phyloP scores from a whole-genome alignment of 2,113 vertebrate species.

The Pygoscelis antarcticus region DNA sequence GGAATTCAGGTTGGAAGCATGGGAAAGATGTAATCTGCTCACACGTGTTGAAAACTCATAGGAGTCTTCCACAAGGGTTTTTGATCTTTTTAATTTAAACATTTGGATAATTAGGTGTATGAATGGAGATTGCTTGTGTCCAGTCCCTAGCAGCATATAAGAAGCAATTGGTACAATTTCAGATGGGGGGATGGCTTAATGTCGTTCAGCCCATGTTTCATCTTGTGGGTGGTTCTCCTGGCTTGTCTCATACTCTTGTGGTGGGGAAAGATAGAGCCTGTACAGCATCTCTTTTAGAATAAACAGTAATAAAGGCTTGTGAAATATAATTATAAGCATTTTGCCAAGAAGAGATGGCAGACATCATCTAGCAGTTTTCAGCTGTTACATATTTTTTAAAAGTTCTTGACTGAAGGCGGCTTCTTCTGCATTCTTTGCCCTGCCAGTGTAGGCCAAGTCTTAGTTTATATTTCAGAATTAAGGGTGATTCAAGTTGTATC shows the following conservation, averaged over 20 bases:
- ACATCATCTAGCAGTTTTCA: background rate
- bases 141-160: background rate
- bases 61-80: background rate
- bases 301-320: background rate
- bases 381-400: background rate
- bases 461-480: constrained; percentile 13
- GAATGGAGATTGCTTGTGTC: background rate
- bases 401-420: background rate
- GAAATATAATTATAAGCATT: background rate
- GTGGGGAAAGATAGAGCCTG: background rate
- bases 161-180: background rate
- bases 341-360: background rate
- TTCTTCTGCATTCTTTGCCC: background rate
- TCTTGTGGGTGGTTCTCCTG: background rate
- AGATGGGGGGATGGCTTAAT: background rate
- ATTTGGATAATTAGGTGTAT: background rate
- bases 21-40: background rate
- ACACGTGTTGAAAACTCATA: background rate
- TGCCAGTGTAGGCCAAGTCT: background rate
- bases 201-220: background rate
- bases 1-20: background rate
- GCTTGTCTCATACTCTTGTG: background rate
- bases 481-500: background rate
- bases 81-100: background rate
- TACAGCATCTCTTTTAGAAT: background rate